Evolutionary conservation across 2,888 invertebrate genomes (phyloP), one percentile per base, ranked within the genome.

Genomic region (Agrochola litura): DNA sequence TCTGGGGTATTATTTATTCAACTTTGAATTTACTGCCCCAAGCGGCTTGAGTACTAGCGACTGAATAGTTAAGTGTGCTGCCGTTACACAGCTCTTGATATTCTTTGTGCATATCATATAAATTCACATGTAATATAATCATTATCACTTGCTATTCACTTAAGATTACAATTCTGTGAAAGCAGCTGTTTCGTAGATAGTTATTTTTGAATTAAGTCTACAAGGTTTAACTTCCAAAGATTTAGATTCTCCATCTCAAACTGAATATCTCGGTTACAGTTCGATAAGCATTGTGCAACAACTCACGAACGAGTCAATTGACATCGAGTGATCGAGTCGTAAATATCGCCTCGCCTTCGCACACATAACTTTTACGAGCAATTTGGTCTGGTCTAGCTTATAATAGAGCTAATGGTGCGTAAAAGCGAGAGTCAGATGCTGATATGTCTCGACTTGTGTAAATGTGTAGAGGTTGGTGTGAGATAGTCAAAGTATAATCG

Each of bases 281-380:
- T 83, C 73, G 58, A 74, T 78, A 69, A 63, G 46, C 52, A 56
- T 74, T 73, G 60, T 69, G 49, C 43, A 16, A 56, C 37, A 52
- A 66, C 4, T 56, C 25, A 10, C 46, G 37, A n/a, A 14, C 12
- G 49, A 25, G 25, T 72, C 84, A 69, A 83, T 86, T 58, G 86
- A 16, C 16, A 69, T 69, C 43, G 58, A 25, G 46, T 77, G 70
- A 58, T 68, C 46, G 56, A 30, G 56, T 79, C 74, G 67, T 83
- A 83, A 83, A 85, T 67, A 76, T 68, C 16, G 79, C 54, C 73
- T 76, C 79, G 83, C 86, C 86, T 77, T 64, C 78, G 71, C 73
- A 82, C 76, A 46, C 76, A 83, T 81, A 41, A 68, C 64, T 67
- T 89, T 90, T 87, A 90, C 66, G 88, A 83, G 69, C 83, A 67